Conservation (phyloP, 64 coral and sea anemone genomes). For the Porites australiensis region DNA sequence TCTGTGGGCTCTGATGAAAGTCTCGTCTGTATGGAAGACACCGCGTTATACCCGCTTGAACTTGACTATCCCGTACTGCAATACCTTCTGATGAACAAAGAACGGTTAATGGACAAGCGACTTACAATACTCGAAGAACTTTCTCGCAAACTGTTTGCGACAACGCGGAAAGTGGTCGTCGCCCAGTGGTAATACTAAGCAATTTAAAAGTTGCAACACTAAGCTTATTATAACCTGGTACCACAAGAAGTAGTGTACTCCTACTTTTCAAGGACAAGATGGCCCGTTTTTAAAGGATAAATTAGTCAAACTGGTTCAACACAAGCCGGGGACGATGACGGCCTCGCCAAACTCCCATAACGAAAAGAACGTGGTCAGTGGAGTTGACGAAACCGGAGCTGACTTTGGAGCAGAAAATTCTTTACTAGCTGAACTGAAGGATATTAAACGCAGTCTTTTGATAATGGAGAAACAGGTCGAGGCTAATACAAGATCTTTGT, state of each 20-base stretch:
- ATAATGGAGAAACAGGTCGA: background rate
- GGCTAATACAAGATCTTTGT: background rate
- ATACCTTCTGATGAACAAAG: background rate
- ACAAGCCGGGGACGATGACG: background rate
- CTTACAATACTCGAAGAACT: background rate
- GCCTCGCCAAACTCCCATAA: background rate
- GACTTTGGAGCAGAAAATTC: background rate
- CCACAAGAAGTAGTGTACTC: slow-evolving; percentile 1
- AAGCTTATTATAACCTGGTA: slow-evolving; percentile 8
- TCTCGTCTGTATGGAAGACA: no score
- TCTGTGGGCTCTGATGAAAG: no score
- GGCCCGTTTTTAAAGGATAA: no score
- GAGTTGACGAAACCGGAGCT: background rate
- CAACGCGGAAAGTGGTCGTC: slow-evolving; percentile 3
- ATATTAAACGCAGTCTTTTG: background rate
- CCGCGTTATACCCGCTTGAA: background rate
- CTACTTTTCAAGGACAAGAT: no score
- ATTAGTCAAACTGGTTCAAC: background rate
- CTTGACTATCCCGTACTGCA: background rate
- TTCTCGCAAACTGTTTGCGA: background rate
- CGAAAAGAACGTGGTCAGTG: no score
- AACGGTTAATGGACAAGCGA: background rate
- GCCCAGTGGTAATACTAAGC: background rate
- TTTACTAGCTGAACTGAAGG: background rate
- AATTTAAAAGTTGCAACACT: slow-evolving; percentile 1